A percentile compares a stretch with the other conserved stretches of the same genome.
phyloP scores from a whole-genome alignment of 2,113 vertebrate genomes.

The Notiomystis cincta region DNA sequence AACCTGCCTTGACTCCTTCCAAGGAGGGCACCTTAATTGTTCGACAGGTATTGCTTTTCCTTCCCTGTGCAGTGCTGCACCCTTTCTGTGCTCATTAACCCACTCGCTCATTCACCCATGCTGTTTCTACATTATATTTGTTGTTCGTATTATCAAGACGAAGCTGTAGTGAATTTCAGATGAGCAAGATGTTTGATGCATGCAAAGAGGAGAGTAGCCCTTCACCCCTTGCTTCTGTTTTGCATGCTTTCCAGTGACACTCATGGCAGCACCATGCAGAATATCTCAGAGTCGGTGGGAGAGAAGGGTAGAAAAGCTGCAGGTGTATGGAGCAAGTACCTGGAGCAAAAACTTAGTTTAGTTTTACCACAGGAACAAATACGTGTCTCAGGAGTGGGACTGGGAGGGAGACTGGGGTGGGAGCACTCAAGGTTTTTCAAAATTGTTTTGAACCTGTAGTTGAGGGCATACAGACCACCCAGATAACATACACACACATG shows the following conservation, averaged over 20 bases:
- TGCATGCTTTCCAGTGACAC: conserved; percentile 71
- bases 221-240: conserved; percentile 66
- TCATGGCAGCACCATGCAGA: conserved; percentile 28
- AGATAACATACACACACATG: background rate
- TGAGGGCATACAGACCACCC: background rate
- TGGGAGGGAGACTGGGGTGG: background rate
- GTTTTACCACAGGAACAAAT: background rate
- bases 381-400: background rate
- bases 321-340: background rate
- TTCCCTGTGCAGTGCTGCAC: conserved; percentile 13
- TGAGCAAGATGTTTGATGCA: conserved; percentile 62
- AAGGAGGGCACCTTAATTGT: conserved; percentile 97
- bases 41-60: conserved; percentile 86
- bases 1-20: conserved; percentile 90
- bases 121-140: conserved; percentile 74
- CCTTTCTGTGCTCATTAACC: conserved; percentile 73
- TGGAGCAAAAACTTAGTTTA: background rate
- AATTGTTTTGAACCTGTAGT: background rate
- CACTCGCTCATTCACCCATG: conserved; percentile 76
- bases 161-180: conserved; percentile 43
- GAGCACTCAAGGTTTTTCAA: background rate
- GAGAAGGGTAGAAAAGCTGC: conserved; percentile 37
- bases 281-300: conserved; percentile 43
- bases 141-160: conserved; percentile 63
- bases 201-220: conserved; percentile 35